Conservation (phyloP, 2,113 vertebrate species). For the Lophotis ruficrista region DNA sequence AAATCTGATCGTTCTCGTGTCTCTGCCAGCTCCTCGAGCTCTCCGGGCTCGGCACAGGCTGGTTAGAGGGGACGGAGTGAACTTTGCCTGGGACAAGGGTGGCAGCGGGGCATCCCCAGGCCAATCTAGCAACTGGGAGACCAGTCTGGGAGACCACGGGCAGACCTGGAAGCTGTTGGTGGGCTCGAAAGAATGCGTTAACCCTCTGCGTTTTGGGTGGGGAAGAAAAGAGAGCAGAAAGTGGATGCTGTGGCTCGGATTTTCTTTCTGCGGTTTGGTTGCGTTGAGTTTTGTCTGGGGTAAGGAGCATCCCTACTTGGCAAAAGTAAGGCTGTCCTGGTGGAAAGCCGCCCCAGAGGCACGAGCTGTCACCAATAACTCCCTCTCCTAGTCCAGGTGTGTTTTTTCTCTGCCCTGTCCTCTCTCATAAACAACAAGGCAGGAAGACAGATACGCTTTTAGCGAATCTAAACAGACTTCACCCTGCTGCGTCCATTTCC, state of each 20-base stretch:
- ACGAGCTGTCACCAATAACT: neutral
- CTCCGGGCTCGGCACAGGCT: neutral
- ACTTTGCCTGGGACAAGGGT: neutral
- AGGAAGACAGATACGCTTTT: neutral
- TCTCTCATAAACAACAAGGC: neutral
- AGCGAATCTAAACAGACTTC: neutral
- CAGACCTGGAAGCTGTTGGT: neutral
- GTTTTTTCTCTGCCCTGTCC: neutral
- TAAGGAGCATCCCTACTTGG: neutral
- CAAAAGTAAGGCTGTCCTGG: neutral
- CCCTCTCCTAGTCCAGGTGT: neutral
- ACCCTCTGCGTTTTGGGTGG: neutral
- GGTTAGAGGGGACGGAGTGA: neutral
- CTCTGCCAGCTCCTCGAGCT: neutral
- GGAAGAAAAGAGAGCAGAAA: neutral
- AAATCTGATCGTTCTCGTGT: neutral
- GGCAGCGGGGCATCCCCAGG: accelerated
- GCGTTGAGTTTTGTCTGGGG: neutral
- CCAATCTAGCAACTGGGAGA: neutral
- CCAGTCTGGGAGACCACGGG: neutral
- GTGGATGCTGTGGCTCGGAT: neutral
- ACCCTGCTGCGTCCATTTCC: neutral
- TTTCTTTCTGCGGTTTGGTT: neutral
- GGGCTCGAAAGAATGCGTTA: neutral
- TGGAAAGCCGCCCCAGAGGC: neutral